Evolutionary conservation across 2,113 vertebrate genomes (phyloP), one percentile per base, ranked within the genome.

Genomic region (Sphaerodactylus townsendi): DNA sequence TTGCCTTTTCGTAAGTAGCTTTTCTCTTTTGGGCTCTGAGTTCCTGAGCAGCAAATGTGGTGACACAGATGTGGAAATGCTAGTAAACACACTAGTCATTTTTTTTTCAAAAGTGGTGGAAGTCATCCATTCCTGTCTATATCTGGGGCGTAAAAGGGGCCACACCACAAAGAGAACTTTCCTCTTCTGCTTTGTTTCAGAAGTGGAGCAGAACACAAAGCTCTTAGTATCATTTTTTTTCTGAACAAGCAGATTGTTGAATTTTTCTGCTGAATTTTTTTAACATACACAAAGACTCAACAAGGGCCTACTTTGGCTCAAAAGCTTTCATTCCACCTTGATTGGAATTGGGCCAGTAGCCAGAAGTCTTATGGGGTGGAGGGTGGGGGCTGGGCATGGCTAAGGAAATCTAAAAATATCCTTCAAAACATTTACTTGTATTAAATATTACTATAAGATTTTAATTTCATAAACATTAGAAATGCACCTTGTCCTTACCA

Each of bases 1-100:
- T 99, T 93, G 98, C 98, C 77, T 99, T 99, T 96, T 97, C 98
- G 98, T 99, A 98, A 99, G 98, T 98, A 94, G 79, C 25, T 71
- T 39, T 28, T 81, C 59, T 23, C 79, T 48, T 35, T 19, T 23
- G 75, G 35, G 5, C 59, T 81, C 41, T 1, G 4, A 0, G 84
- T 86, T n/a, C 62, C 65, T 30, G 14, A 44, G 0, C 10, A 2
- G 59, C 17, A 59, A 66, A 46, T 73, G 46, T 33, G 10, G n/a
- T 17, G 8, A 0, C 2, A 0, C 19, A 30, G 48, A 48, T 14
- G 28, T 21, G 41, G 50, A 33, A 25, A 4, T 5, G 2, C 9
- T 1, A 25, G 64, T 23, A 64, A 11, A n/a, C 0, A 0, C 0
- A 3, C 41, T 0, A 1, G 62, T 50, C 30, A 72, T 30, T 87